Base-by-base conservation (phyloP, 2,888 invertebrate genomes). In the Oxycera nigricornis region DNA sequence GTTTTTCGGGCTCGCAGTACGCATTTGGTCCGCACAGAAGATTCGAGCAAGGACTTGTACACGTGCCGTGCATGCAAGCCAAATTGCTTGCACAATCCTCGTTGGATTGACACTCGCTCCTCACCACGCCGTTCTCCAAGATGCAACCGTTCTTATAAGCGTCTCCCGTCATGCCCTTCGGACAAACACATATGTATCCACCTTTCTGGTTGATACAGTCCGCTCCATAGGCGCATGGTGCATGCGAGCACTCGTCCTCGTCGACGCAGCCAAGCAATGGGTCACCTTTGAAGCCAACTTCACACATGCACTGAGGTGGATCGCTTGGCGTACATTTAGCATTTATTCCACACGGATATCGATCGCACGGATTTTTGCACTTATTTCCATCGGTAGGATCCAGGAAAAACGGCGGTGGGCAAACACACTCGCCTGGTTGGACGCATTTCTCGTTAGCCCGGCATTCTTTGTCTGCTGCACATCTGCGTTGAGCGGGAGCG, bases 331-430 rank as follows among this genome's bases (percentile, higher is more conserved):
- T 94, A 82, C 96, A 96, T 85, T 93, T 93, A 2, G 95, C 92
- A 82, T 96, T 95, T 65, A 95, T 91, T 35, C 96, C 96, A 80
- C 96, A 96, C 7, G 92, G 91, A 83, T 93, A 95, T 76, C 95
- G 89, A 84, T 96, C 95, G 83, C 96, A 96, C 6, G 96, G 96
- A 87, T 93, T 96, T 86, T 95, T 95, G 83, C 96, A 96, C 82
- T 92, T 92, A 82, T 94, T 94, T 39, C 91, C 91, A 81, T 95
- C 94, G 22, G 89, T 88, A 9, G 92, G 89, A 82, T 96, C 96
- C 31, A 92, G 89, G 83, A 94, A 95, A 86, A 92, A 96, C 0
- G 96, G 96, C 20, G 95, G 95, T 30, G 94, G 94, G 82, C 96
- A 96, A 20, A 95, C 89, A 81, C 96, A 96, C 85, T 94, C 92